Conservation (phyloP, 2,888 invertebrate species). For the Calliscelio sp. region DNA sequence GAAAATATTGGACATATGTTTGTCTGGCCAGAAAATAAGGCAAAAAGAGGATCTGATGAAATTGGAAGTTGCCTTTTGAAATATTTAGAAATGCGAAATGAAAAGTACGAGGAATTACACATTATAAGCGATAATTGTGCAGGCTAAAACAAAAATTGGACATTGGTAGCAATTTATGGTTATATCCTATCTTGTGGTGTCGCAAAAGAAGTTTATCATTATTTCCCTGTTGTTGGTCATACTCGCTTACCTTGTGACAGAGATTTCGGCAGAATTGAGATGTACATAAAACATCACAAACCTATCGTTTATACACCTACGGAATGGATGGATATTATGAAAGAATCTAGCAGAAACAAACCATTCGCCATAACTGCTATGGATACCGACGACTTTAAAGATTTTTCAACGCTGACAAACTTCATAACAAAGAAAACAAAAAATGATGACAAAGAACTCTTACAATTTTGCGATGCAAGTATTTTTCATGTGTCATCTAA, state of each 20-base stretch:
- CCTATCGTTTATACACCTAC: slow-evolving; percentile 7
- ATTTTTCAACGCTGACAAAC: slow-evolving; percentile 1
- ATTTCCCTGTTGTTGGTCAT: slow-evolving; percentile 26
- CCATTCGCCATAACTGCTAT: background rate
- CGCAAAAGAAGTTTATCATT: slow-evolving; percentile 9
- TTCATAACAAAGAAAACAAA: background rate
- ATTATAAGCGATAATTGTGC: slow-evolving; percentile 20
- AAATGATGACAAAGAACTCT: background rate
- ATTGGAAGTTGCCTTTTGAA: slow-evolving; percentile 27
- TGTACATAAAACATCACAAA: slow-evolving; percentile 10
- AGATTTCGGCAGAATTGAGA: slow-evolving; percentile 23
- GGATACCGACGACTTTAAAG: background rate
- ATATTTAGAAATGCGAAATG: slow-evolving; percentile 7
- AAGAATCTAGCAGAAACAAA: background rate
- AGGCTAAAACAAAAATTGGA: slow-evolving; percentile 23
- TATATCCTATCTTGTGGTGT: background rate
- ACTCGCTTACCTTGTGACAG: slow-evolving; percentile 21
- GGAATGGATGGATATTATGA: background rate
- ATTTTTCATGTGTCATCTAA: background rate
- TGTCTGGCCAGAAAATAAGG: slow-evolving; percentile 18
- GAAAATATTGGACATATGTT: slow-evolving; percentile 13
- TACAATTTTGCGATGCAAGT: background rate
- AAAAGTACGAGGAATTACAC: background rate
- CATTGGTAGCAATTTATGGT: slow-evolving; percentile 8
- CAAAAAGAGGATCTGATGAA: slow-evolving; percentile 15